Evolutionary conservation across 1,140 invertebrate genomes (phyloP).

Genomic region (Diorhabda sublineata): DNA sequence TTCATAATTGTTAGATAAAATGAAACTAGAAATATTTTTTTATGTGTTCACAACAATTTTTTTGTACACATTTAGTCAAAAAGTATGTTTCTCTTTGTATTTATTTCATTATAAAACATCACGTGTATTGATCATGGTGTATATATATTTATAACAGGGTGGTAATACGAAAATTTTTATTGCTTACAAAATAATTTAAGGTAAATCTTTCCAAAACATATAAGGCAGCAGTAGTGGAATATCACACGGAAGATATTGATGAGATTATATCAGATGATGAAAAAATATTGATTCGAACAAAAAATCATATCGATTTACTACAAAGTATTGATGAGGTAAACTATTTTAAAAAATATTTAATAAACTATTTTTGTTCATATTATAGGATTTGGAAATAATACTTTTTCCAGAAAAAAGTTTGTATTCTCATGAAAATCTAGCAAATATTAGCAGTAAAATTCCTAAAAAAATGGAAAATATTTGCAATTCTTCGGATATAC

Average conservation of each 20-base stretch:
- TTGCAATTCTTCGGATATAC: constrained; percentile 24
- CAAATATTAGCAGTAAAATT: constrained; percentile 1
- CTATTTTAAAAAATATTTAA: too few species aligned
- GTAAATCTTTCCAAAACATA: neutral
- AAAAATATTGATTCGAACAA: neutral
- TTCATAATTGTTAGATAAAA: too few species aligned
- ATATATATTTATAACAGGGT: too few species aligned
- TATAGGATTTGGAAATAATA: constrained; percentile 25
- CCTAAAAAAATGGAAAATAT: constrained; percentile 7
- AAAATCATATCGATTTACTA: neutral
- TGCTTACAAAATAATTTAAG: too few species aligned
- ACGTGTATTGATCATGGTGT: too few species aligned
- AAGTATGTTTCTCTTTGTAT: too few species aligned
- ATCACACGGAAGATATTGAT: neutral
- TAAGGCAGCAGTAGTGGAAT: neutral
- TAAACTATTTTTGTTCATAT: neutral
- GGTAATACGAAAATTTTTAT: too few species aligned
- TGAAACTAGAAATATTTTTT: too few species aligned
- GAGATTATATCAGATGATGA: neutral
- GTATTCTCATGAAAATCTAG: neutral
- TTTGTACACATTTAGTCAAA: too few species aligned
- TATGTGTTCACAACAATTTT: too few species aligned
- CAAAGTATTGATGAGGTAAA: neutral
- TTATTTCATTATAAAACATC: too few species aligned
- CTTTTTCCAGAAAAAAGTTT: constrained; percentile 28